Evolutionary conservation across 1,140 invertebrate genomes (phyloP).

Genomic region (Theocolax elegans): DNA sequence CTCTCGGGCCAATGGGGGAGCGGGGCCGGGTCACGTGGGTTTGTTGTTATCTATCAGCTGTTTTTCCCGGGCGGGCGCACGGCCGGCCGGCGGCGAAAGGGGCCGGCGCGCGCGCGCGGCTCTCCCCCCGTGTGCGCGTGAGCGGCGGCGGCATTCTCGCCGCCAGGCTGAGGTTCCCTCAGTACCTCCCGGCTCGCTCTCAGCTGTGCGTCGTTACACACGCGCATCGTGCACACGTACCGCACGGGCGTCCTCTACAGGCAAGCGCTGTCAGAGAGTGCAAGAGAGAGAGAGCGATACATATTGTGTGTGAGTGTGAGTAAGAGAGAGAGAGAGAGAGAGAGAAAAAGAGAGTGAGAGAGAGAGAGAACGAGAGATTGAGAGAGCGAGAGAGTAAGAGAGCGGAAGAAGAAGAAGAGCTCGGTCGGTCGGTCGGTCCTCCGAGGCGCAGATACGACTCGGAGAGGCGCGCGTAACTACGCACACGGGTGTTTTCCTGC

Average conservation of each 20-base stretch:
- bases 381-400: neutral
- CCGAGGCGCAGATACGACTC: too few species aligned
- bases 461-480: too few species aligned
- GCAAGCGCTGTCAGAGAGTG: too few species aligned
- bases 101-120: neutral
- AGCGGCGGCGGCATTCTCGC: slow-evolving; percentile 35
- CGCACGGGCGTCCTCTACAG: too few species aligned
- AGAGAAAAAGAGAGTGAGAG: too few species aligned
- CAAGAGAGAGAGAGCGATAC: too few species aligned
- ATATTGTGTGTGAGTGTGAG: neutral
- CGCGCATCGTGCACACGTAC: neutral
- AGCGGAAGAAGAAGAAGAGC: neutral
- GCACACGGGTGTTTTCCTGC: too few species aligned
- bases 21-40: slow-evolving; percentile 58
- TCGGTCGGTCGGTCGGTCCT: too few species aligned
- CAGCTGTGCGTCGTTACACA: slow-evolving; percentile 60
- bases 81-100: slow-evolving; percentile 39
- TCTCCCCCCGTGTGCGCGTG: too few species aligned
- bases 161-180: slow-evolving; percentile 43
- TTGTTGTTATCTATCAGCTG: slow-evolving; percentile 74
- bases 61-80: slow-evolving; percentile 62
- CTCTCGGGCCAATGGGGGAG: slow-evolving; percentile 46
- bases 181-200: slow-evolving; percentile 63
- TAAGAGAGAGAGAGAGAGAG: too few species aligned
- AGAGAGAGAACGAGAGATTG: too few species aligned